A percentile compares a stretch with the other conserved stretches of the same genome.
Evolutionary conservation across 2,888 invertebrate species (phyloP).

Genomic region (Clivina fossor): DNA sequence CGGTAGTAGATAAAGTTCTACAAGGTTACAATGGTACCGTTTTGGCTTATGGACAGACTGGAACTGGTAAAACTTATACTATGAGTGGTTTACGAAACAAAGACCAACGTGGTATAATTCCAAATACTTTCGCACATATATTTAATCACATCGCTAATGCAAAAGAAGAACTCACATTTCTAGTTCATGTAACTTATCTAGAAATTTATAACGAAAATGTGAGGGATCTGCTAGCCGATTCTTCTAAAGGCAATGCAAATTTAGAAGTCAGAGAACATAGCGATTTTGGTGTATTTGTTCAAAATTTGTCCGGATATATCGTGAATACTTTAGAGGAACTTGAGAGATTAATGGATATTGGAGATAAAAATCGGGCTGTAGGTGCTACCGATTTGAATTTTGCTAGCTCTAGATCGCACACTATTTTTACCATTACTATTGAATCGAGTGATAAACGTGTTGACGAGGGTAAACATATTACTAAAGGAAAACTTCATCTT

Average conservation of each 20-base stretch:
- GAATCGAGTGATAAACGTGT: slow-evolving; percentile 87
- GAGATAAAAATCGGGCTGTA: slow-evolving; percentile 90
- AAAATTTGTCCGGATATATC: slow-evolving; percentile 96
- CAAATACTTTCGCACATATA: slow-evolving; percentile 98
- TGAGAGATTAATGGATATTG: slow-evolving; percentile 67
- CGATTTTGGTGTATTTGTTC: slow-evolving; percentile 97
- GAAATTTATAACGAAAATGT: slow-evolving; percentile 99
- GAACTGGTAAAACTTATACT: slow-evolving; percentile 98
- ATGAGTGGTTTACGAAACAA: slow-evolving; percentile 92
- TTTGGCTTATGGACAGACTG: slow-evolving; percentile 88
- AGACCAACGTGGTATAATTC: slow-evolving; percentile 93
- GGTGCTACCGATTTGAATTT: slow-evolving; percentile 97
- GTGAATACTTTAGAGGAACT: slow-evolving; percentile 68
- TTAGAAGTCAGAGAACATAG: slow-evolving; percentile 94
- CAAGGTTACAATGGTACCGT: slow-evolving; percentile 96
- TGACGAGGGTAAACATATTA: slow-evolving; percentile 83
- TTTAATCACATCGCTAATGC: slow-evolving; percentile 97
- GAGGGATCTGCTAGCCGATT: slow-evolving; percentile 73
- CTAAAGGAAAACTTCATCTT: slow-evolving; percentile 95
- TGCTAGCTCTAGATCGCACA: slow-evolving; percentile 95
- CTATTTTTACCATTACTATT: slow-evolving; percentile 96
- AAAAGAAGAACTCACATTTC: slow-evolving; percentile 70
- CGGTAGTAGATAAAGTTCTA: slow-evolving; percentile 94
- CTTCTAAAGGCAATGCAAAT: slow-evolving; percentile 79
- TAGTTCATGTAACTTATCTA: slow-evolving; percentile 95